Conservation (phyloP, 1,140 invertebrate genomes). For the Drosophila chauvacae region DNA sequence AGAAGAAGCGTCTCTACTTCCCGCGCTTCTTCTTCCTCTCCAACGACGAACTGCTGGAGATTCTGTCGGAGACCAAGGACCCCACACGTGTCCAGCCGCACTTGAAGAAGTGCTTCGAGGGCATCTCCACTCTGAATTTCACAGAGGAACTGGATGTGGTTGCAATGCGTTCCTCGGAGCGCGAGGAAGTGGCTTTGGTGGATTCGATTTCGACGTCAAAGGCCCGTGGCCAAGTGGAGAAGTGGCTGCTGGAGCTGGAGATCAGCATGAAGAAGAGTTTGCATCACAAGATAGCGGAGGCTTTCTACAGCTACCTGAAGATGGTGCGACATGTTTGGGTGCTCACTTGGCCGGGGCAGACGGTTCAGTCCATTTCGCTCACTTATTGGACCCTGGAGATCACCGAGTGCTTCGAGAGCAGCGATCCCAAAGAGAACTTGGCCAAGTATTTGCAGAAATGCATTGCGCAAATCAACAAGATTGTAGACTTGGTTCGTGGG, state of each 20-base stretch:
- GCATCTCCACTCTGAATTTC: constrained; percentile 94
- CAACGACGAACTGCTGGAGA: constrained; percentile 98
- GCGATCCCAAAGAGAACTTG: constrained; percentile 84
- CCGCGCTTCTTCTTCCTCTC: constrained; percentile 99
- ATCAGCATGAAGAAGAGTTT: constrained; percentile 95
- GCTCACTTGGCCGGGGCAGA: constrained; percentile 94
- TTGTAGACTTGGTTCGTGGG: constrained; percentile 94
- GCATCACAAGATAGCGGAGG: constrained; percentile 88
- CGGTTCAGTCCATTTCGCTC: constrained; percentile 93
- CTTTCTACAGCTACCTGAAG: constrained; percentile 89
- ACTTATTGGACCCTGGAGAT: constrained; percentile 96
- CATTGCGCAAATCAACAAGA: constrained; percentile 90
- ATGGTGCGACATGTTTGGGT: constrained; percentile 92
- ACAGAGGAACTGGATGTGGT: constrained; percentile 95
- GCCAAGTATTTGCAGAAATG: constrained; percentile 86
- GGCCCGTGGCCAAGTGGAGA: constrained; percentile 98
- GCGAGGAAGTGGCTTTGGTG: constrained; percentile 91
- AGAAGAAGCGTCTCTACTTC: constrained; percentile 97
- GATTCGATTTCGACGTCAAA: constrained; percentile 93
- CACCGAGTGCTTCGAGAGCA: constrained; percentile 89
- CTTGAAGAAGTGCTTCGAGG: constrained; percentile 98
- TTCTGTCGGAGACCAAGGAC: constrained; percentile 98
- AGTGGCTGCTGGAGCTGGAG: constrained; percentile 97
- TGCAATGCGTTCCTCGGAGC: constrained; percentile 94
- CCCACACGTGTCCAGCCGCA: constrained; percentile 98